These are phyloP conservation scores for Smittia sp. DNA, from an alignment of 2,888 invertebrate species.

Conservation along the genomic window DNA sequence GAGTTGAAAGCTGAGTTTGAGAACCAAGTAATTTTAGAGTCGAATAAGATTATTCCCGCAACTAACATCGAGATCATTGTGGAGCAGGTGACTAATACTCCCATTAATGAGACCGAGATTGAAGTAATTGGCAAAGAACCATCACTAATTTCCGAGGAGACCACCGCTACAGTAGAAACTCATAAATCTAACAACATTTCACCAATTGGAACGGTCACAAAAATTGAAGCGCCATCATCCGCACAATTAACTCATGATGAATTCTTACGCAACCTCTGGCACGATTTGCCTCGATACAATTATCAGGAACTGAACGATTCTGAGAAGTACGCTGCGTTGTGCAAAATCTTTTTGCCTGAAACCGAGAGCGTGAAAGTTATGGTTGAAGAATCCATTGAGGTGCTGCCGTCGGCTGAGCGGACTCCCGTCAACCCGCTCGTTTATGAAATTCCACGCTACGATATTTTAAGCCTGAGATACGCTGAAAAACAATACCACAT, in stretches of 20 bases:
- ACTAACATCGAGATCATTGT: not conserved
- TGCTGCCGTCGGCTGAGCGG: not conserved
- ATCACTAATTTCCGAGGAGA: not conserved
- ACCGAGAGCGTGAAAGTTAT: not conserved
- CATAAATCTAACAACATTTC: conserved; percentile 5
- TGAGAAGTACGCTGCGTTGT: not conserved
- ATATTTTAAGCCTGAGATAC: not conserved
- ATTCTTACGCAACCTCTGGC: conserved; percentile 3
- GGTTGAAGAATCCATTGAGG: not conserved
- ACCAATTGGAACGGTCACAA: conserved; percentile 24
- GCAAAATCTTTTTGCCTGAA: conserved; percentile 17
- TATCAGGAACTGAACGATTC: conserved; percentile 21
- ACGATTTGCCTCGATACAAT: conserved; percentile 16
- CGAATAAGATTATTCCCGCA: not conserved
- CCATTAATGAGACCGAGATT: conserved; percentile 4
- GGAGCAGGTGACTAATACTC: conserved; percentile 24
- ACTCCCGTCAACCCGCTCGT: not conserved
- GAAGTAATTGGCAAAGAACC: conserved; percentile 1
- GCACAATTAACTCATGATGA: conserved; percentile 7
- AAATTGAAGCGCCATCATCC: conserved; percentile 27
- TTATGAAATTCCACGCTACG: conserved; percentile 19
- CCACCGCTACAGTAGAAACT: not conserved
- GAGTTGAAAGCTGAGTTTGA: conserved; percentile 9
- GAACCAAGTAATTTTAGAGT: conserved; percentile 32
- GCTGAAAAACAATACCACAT: conserved; percentile 16